Conservation (phyloP, 2,113 vertebrate genomes). For the Aplodontia rufa region DNA sequence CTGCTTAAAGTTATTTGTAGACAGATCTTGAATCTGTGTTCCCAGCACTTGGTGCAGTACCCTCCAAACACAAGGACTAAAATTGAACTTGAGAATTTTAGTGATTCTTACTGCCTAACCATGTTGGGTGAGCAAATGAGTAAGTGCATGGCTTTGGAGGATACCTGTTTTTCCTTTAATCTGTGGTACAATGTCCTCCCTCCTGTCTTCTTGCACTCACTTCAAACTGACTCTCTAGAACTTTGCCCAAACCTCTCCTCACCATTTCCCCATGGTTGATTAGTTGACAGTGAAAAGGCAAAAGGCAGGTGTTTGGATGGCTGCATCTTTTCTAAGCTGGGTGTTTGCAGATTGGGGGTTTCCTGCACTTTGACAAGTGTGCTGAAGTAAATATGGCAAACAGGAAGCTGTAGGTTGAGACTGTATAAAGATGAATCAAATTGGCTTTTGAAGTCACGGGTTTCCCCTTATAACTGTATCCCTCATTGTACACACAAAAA, state of each 20-base stretch:
- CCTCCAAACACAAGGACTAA: neutral
- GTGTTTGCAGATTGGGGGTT: neutral
- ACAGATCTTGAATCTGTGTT: neutral
- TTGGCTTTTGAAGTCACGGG: slow-evolving; percentile 11
- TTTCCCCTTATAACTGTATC: neutral
- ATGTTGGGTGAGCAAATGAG: neutral
- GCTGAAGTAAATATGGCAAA: neutral
- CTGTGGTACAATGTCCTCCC: neutral
- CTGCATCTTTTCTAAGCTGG: neutral
- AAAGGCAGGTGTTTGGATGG: neutral
- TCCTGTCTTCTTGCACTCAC: neutral
- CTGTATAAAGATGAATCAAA: neutral
- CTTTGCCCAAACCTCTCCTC: too few species aligned
- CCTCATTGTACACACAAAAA: slow-evolving; percentile 2
- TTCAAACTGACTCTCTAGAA: neutral
- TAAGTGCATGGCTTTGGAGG: neutral
- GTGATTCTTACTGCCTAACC: neutral
- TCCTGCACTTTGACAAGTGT: slow-evolving; percentile 9
- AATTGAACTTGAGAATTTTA: neutral
- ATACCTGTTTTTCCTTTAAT: neutral
- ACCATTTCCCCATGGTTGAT: neutral
- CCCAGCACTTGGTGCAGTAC: neutral
- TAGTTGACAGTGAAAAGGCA: neutral
- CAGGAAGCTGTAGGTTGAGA: slow-evolving; percentile 14
- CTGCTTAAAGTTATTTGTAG: neutral